Conservation (phyloP, 2,797 vertebrate genomes). For the Pithecia hirsuta region DNA sequence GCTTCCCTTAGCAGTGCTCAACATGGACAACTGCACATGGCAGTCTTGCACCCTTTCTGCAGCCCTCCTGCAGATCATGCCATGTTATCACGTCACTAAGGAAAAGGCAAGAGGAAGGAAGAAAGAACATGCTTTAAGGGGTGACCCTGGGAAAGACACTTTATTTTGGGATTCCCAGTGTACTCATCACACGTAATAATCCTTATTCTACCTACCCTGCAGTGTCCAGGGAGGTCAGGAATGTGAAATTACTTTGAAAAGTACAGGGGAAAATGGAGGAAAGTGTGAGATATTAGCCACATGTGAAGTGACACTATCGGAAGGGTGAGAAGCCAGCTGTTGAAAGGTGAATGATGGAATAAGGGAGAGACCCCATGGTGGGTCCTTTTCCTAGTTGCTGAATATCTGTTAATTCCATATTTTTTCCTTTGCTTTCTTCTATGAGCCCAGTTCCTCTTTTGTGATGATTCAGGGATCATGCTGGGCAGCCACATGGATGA, state of each 20-base stretch:
- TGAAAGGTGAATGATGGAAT: neutral
- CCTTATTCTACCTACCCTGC: neutral
- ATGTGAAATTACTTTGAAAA: neutral
- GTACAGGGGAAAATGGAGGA: neutral
- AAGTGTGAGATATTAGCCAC: neutral
- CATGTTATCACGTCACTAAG: neutral
- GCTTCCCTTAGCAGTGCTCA: neutral
- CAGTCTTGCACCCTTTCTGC: neutral
- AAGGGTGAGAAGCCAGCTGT: neutral
- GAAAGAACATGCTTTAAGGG: neutral
- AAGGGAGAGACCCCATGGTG: neutral
- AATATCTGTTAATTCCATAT: neutral
- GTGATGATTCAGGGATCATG: neutral
- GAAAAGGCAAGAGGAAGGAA: neutral
- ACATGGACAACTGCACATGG: fast-evolving
- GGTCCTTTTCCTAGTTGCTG: neutral
- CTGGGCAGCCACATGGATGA: neutral
- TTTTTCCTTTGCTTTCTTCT: neutral
- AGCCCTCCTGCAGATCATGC: neutral
- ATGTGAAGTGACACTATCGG: neutral
- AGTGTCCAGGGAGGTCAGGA: neutral
- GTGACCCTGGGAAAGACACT: neutral
- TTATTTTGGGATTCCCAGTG: neutral
- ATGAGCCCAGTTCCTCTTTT: neutral
- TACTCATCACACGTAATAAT: neutral